Conservation (phyloP, 2,888 invertebrate species). For the Neria commutata region DNA sequence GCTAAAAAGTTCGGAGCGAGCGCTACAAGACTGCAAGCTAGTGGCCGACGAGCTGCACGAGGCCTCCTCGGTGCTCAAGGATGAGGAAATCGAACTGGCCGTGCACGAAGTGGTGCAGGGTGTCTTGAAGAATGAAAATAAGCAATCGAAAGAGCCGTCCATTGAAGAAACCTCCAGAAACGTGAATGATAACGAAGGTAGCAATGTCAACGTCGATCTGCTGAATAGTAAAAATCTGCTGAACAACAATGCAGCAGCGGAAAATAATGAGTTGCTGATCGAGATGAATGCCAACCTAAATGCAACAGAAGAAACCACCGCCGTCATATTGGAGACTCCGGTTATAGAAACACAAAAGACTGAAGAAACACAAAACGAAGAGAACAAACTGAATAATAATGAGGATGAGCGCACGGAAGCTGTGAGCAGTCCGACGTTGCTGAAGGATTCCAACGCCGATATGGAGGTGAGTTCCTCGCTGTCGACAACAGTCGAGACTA, state of each 20-base stretch:
- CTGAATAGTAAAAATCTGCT: conserved; percentile 55
- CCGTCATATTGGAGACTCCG: conserved; percentile 13
- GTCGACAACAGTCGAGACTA: conserved; percentile 33
- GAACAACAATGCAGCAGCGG: conserved; percentile 43
- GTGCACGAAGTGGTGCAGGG: conserved; percentile 65
- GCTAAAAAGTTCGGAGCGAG: conserved; percentile 64
- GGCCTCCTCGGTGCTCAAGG: conserved; percentile 63
- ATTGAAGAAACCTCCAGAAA: conserved; percentile 8
- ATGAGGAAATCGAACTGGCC: conserved; percentile 65
- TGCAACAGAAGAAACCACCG: conserved; percentile 21
- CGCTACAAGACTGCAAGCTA: conserved; percentile 62
- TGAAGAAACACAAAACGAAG: conserved; percentile 53
- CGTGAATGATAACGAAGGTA: conserved; percentile 23
- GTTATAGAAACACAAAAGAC: conserved; percentile 60
- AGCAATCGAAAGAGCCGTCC: conserved; percentile 36
- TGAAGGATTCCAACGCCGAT: conserved; percentile 15
- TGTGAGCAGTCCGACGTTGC: conserved; percentile 17
- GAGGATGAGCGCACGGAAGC: conserved; percentile 32
- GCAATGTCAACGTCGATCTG: conserved; percentile 45
- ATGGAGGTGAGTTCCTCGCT: conserved; percentile 43
- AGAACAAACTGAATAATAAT: conserved; percentile 51
- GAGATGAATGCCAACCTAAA: conserved; percentile 49
- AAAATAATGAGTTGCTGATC: conserved; percentile 4
- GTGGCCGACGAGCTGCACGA: conserved; percentile 51
- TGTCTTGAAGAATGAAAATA: conserved; percentile 62